Conservation (phyloP, 2,888 invertebrate species). For the Apodemia duryi region DNA sequence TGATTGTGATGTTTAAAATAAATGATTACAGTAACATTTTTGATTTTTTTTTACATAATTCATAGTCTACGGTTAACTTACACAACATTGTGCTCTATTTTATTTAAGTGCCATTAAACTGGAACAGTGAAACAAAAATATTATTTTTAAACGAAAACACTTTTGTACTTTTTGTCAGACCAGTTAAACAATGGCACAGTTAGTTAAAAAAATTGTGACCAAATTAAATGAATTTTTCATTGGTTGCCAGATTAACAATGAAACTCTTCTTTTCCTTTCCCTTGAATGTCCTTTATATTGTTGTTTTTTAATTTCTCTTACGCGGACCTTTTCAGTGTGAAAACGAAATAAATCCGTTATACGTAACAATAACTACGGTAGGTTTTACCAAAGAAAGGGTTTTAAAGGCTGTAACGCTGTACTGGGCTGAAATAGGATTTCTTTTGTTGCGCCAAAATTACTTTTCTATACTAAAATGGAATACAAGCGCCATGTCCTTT, state of each 20-base stretch:
- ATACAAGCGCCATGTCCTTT: neutral
- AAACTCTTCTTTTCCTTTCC: neutral
- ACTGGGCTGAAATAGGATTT: conserved; percentile 11
- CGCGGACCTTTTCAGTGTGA: neutral
- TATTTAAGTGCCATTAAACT: neutral
- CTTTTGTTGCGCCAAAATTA: conserved; percentile 15
- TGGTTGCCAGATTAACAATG: conserved; percentile 1
- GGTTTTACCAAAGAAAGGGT: conserved; percentile 8
- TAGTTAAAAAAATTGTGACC: neutral
- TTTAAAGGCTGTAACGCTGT: conserved; percentile 9
- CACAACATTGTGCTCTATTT: neutral
- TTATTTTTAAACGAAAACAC: neutral
- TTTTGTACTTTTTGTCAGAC: neutral
- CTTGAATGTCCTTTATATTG: neutral
- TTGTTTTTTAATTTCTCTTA: conserved; percentile 11
- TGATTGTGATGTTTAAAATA: too few relatives aligned
- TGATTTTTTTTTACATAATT: neutral
- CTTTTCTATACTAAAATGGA: conserved; percentile 13
- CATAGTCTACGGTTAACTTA: neutral
- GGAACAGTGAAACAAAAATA: neutral
- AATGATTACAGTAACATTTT: too few relatives aligned
- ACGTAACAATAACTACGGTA: conserved; percentile 11
- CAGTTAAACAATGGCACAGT: conserved; percentile 6
- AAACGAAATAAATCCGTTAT: conserved; percentile 12
- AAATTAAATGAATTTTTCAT: neutral